These are phyloP conservation scores for Ophthalmotilapia sp. DNA, from an alignment of 2,113 vertebrate species.

Conservation along the genomic window DNA sequence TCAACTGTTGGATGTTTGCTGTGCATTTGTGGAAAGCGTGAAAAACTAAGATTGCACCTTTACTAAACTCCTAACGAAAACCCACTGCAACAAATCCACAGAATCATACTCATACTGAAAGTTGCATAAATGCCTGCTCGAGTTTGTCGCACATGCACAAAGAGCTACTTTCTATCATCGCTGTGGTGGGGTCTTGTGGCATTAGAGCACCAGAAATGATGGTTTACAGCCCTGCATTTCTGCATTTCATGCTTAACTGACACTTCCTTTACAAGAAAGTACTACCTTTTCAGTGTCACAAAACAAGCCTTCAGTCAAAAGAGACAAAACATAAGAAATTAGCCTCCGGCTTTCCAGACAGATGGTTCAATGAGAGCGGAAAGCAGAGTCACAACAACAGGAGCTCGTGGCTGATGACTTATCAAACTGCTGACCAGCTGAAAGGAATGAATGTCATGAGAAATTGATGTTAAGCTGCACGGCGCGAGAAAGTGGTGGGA, in stretches of 20 bases:
- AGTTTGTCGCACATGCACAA: not conserved
- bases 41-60: not conserved
- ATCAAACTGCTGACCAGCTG: not conserved
- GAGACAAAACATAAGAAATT: not conserved
- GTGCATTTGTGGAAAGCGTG: not conserved
- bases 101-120: not conserved
- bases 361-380: not conserved
- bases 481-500: not conserved
- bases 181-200: slow-evolving; percentile 3
- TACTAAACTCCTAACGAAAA: not conserved
- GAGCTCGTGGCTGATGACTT: not conserved
- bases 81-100: not conserved
- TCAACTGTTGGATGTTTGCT: not conserved
- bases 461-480: not conserved
- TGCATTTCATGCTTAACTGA: not conserved
- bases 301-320: not conserved
- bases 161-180: not conserved
- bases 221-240: not conserved
- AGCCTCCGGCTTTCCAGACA: not conserved
- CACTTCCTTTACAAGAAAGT: not conserved
- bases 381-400: not conserved
- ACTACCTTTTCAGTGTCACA: not conserved
- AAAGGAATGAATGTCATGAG: not conserved
- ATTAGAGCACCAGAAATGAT: not conserved
- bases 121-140: not conserved